A percentile compares a stretch with the other conserved stretches of the same genome.
These are phyloP conservation scores for Eurypyga helias DNA, from an alignment of 2,113 vertebrate genomes.

Conservation along the genomic window DNA sequence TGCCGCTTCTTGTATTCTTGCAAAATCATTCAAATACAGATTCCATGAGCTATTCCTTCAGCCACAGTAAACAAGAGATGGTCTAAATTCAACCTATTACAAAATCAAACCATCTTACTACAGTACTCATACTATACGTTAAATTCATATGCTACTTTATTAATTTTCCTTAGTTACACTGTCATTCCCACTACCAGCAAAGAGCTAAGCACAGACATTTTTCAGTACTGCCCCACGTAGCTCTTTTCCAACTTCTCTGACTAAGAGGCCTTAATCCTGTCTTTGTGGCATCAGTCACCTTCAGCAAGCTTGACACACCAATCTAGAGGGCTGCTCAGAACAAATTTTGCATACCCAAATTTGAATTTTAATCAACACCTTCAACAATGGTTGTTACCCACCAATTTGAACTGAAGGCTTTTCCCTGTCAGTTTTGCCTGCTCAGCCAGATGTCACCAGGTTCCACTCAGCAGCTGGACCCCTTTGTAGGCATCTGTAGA, in stretches of 20 bases:
- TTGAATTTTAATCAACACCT: background rate
- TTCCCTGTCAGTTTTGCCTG: background rate
- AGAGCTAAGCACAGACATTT: background rate
- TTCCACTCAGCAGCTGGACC: background rate
- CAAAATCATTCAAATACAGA: background rate
- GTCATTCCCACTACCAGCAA: background rate
- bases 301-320: background rate
- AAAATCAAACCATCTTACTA: slow-evolving; percentile 25
- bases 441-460: background rate
- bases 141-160: background rate
- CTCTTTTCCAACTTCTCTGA: background rate
- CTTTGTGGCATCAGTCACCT: background rate
- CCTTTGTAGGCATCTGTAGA: background rate
- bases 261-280: slow-evolving; percentile 8
- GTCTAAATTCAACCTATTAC: background rate
- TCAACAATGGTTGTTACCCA: background rate
- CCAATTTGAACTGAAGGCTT: background rate
- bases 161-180: background rate
- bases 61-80: slow-evolving; percentile 12
- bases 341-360: background rate
- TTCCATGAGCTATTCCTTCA: background rate
- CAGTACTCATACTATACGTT: background rate
- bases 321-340: background rate
- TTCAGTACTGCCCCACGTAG: background rate
- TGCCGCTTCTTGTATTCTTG: background rate